Evolutionary conservation across 2,888 invertebrate species (phyloP), one percentile per base, ranked within the genome.

Genomic region (Diadegma fenestrale): DNA sequence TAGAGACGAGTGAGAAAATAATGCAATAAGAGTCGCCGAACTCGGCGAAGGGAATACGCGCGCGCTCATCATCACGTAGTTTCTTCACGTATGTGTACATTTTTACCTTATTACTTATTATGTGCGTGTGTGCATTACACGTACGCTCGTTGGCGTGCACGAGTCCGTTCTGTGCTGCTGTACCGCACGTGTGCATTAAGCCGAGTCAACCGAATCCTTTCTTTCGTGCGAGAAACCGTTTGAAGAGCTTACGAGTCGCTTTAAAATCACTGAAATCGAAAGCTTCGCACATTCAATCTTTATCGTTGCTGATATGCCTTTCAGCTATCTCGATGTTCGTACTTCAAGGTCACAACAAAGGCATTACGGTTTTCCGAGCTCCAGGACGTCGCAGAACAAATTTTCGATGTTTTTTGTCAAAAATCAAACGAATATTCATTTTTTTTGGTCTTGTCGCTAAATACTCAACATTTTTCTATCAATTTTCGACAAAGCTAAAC

Each of bases 11-110:
- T 61, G 72, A 72, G 61, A 80, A 72, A 61, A 79, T 76, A 77
- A 77, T 22, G 51, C 37, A 79, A 72, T 41, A 64, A 68, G 78
- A 78, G 77, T 68, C 68, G 77, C 68, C 69, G 78, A 68, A 68
- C 78, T 78, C 78, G 30, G 43, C 22, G 78, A 26, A 69, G 61
- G 37, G 77, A 68, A 30, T 43, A 77, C 48, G 41, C 69, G 58
- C 61, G 71, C 37, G 26, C 51, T 80, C 72, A 69, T 80, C 80
- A 72, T 80, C 72, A 43, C 61, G n/a, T 48, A 79, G 71, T 79
- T 72, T 51, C 12, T n/a, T 19, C 79, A 51, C 80, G 80, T 72
- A 72, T 14, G 75, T 64, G 33, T 33, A 19, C 48, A 63, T 63
- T 63, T 8, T 22, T 30, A n/a, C 30, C 6, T 33, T 19, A 48